Conservation (phyloP, 2,797 vertebrate genomes). For the Rhodeus uyekii region DNA sequence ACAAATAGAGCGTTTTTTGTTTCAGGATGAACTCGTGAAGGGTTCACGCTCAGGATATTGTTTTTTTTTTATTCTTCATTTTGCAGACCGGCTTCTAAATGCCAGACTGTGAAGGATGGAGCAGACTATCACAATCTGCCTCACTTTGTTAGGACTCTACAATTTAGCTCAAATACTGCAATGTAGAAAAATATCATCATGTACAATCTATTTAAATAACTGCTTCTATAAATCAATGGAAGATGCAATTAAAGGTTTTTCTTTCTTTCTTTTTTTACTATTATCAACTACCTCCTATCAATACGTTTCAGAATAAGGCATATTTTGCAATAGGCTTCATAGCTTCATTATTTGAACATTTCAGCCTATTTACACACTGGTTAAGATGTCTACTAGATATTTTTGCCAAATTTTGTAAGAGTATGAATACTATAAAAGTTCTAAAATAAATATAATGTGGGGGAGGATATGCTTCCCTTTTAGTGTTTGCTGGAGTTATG, state of each 20-base stretch:
- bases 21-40: background rate
- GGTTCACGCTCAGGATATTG: background rate
- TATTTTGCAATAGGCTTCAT: background rate
- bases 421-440: background rate
- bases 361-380: background rate
- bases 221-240: no score
- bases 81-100: background rate
- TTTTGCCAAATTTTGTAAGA: background rate
- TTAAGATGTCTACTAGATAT: background rate
- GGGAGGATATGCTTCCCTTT: background rate
- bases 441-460: background rate
- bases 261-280: no score
- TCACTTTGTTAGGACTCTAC: background rate
- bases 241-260: no score
- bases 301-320: no score
- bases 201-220: background rate
- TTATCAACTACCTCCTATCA: no score
- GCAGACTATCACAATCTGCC: background rate
- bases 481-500: background rate
- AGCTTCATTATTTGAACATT: background rate
- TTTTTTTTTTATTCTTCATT: background rate
- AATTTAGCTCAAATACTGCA: background rate
- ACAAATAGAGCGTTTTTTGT: background rate
- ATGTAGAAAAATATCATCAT: no score
- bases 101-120: background rate